Evolutionary conservation across 2,888 invertebrate species (phyloP).

Genomic region (Aphrophora alni): DNA sequence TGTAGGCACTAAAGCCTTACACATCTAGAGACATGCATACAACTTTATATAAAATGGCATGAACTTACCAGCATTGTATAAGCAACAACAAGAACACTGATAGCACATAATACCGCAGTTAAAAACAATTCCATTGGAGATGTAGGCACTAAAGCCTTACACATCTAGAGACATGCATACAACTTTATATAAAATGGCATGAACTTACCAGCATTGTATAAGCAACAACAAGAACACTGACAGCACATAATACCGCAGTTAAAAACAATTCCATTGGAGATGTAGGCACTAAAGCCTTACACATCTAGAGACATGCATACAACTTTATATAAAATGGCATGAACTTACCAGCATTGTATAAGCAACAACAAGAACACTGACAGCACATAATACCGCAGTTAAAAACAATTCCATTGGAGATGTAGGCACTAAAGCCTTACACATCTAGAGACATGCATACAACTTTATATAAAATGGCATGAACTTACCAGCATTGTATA

Average conservation of each 20-base stretch:
- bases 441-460: too few relatives aligned
- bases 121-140: constrained; percentile 90
- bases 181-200: too few relatives aligned
- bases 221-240: constrained; percentile 86
- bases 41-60: too few relatives aligned
- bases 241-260: constrained; percentile 80
- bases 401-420: constrained; percentile 90
- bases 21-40: too few relatives aligned
- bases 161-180: too few relatives aligned
- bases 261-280: constrained; percentile 90
- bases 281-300: constrained; percentile 81
- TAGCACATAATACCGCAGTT: constrained; percentile 80
- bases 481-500: constrained; percentile 82
- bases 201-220: constrained; percentile 82
- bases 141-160: constrained; percentile 81
- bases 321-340: too few relatives aligned
- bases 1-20: constrained; percentile 81
- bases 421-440: constrained; percentile 81
- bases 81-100: constrained; percentile 86
- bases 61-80: constrained; percentile 82
- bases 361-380: constrained; percentile 86
- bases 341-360: constrained; percentile 82
- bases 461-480: too few relatives aligned
- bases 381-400: constrained; percentile 80
- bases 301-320: too few relatives aligned